phyloP scores from a whole-genome alignment of 2,113 vertebrate genomes.

The Smithornis capensis region DNA sequence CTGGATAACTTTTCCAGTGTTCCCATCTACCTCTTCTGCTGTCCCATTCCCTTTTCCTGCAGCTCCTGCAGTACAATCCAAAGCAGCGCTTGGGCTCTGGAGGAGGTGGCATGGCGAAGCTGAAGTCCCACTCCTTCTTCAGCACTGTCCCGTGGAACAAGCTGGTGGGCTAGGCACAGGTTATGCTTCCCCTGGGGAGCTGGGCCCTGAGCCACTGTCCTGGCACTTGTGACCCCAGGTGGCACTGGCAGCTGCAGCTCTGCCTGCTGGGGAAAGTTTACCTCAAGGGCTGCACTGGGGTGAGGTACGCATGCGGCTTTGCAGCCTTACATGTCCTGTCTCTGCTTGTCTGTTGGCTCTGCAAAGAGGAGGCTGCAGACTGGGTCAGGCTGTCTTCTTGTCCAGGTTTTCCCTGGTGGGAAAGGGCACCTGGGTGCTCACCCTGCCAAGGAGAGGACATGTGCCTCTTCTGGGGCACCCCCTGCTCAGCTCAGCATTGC shows the following conservation, averaged over 20 bases:
- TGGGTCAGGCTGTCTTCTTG: neutral
- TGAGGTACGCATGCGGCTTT: neutral
- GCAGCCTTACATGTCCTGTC: neutral
- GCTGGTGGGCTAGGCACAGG: conserved; percentile 75
- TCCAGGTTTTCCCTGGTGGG: neutral
- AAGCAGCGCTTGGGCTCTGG: conserved; percentile 84
- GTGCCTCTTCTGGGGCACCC: neutral
- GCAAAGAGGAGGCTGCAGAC: neutral
- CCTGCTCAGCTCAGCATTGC: neutral
- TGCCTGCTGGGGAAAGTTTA: neutral
- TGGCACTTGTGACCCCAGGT: neutral
- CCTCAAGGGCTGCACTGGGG: neutral
- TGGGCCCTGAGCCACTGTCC: neutral
- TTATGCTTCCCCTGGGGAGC: neutral
- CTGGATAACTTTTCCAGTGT: neutral
- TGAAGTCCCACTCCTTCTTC: conserved; percentile 95
- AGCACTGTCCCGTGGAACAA: conserved; percentile 83
- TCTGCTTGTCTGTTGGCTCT: neutral
- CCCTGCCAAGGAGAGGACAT: accelerated
- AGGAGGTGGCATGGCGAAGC: conserved; percentile 82
- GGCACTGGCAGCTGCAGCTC: neutral
- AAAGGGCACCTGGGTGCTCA: neutral
- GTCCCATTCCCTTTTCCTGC: neutral
- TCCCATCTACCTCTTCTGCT: neutral
- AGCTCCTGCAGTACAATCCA: conserved; percentile 90